phyloP scores from a whole-genome alignment of 2,888 invertebrate genomes.

The Acleris holmiana region DNA sequence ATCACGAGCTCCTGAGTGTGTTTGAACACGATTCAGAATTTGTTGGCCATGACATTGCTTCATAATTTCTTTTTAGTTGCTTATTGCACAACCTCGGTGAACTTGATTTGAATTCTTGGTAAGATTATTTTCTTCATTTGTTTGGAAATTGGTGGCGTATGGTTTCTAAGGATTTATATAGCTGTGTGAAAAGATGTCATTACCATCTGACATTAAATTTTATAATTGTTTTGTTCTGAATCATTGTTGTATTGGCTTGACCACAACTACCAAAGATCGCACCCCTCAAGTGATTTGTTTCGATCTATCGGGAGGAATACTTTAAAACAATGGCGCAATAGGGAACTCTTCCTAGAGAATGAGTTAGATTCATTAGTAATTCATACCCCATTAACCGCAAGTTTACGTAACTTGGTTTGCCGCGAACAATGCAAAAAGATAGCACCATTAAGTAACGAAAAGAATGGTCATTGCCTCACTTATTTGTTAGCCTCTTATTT shows the following conservation, averaged over 20 bases:
- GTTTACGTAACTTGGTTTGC: slow-evolving; percentile 67
- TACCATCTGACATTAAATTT: no score
- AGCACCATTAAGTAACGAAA: slow-evolving; percentile 70
- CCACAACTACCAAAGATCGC: no score
- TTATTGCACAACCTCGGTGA: slow-evolving; percentile 48
- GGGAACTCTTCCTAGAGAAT: slow-evolving; percentile 34
- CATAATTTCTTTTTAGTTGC: slow-evolving; percentile 60
- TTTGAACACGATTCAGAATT: slow-evolving; percentile 59
- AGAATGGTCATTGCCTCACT: slow-evolving; percentile 78
- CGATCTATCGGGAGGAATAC: slow-evolving; percentile 37
- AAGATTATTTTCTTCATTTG: slow-evolving; percentile 24
- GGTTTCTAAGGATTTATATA: slow-evolving; percentile 2
- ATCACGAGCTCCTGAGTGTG: slow-evolving; percentile 65
- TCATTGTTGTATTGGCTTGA: no score
- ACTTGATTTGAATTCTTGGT: slow-evolving; percentile 35
- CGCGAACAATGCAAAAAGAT: slow-evolving; percentile 76
- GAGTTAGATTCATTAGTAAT: slow-evolving; percentile 47
- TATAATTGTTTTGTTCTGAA: no score
- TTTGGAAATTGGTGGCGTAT: slow-evolving; percentile 20
- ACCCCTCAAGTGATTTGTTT: neutral
- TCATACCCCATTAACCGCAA: slow-evolving; percentile 73
- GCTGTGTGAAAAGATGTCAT: no score
- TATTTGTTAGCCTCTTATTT: slow-evolving; percentile 66
- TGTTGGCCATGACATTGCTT: slow-evolving; percentile 76
- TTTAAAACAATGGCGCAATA: slow-evolving; percentile 64